phyloP scores from a whole-genome alignment of 2,113 vertebrate genomes.

The Gymnobelideus leadbeateri region DNA sequence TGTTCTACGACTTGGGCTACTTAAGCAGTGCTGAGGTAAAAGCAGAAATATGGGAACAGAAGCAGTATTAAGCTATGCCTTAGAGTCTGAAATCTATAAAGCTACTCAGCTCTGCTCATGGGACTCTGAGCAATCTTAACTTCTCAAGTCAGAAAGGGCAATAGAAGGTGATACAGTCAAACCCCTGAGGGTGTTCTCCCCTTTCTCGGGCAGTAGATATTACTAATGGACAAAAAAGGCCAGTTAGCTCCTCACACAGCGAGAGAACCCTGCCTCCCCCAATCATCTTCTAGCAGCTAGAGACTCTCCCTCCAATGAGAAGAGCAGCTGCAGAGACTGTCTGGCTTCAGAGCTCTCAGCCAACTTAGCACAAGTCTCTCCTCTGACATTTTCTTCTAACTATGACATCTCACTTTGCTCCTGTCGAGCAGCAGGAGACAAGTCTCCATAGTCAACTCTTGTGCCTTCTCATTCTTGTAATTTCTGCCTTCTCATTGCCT shows the following conservation, averaged over 20 bases:
- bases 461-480: not conserved
- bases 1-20: not conserved
- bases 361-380: not conserved
- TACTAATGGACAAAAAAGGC: not conserved
- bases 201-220: not conserved
- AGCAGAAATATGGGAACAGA: not conserved
- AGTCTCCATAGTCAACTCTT: not conserved
- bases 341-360: not conserved
- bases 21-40: not conserved
- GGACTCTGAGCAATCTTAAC: not conserved
- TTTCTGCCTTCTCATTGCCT: not conserved
- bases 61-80: not conserved
- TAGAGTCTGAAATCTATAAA: not conserved
- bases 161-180: not conserved
- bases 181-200: not conserved
- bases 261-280: not conserved
- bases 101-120: not conserved
- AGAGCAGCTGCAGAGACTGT: not conserved
- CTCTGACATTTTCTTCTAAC: not conserved
- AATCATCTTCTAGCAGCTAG: not conserved
- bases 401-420: not conserved
- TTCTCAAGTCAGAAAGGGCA: not conserved
- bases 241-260: not conserved
- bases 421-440: not conserved
- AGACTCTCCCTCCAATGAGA: not conserved